These are phyloP conservation scores for Labeo rohita DNA, from an alignment of 2,113 vertebrate species.

Conservation along the genomic window DNA sequence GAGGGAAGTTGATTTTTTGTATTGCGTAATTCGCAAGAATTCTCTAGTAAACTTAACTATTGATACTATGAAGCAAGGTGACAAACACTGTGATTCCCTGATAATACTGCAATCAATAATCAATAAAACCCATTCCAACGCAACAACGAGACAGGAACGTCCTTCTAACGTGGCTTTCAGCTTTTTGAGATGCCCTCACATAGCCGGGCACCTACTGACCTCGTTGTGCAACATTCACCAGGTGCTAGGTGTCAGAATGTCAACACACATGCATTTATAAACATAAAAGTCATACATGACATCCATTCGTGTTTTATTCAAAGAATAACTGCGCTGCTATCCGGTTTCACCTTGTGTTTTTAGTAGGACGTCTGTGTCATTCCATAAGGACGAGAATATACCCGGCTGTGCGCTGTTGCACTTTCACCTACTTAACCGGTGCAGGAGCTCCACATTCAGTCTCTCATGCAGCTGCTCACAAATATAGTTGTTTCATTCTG, in stretches of 20 bases:
- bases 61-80: neutral
- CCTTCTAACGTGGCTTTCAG: slow-evolving; percentile 62
- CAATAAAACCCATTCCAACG: neutral
- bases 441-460: neutral
- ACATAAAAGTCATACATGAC: neutral
- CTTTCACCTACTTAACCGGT: slow-evolving; percentile 50
- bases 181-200: slow-evolving; percentile 60
- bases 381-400: neutral
- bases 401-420: slow-evolving; percentile 4
- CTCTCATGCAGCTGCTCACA: neutral
- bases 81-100: neutral
- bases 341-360: neutral
- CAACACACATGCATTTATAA: slow-evolving; percentile 19
- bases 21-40: neutral
- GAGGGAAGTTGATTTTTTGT: neutral
- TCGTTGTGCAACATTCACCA: slow-evolving; percentile 1
- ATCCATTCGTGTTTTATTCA: neutral
- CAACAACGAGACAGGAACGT: too few relatives aligned
- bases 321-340: neutral
- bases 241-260: slow-evolving; percentile 14
- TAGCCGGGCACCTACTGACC: slow-evolving; percentile 17
- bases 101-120: neutral
- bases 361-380: neutral
- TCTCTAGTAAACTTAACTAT: neutral
- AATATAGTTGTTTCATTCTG: neutral